These are phyloP conservation scores for Lasiommata megera DNA, from an alignment of 2,888 invertebrate genomes.

Conservation along the genomic window DNA sequence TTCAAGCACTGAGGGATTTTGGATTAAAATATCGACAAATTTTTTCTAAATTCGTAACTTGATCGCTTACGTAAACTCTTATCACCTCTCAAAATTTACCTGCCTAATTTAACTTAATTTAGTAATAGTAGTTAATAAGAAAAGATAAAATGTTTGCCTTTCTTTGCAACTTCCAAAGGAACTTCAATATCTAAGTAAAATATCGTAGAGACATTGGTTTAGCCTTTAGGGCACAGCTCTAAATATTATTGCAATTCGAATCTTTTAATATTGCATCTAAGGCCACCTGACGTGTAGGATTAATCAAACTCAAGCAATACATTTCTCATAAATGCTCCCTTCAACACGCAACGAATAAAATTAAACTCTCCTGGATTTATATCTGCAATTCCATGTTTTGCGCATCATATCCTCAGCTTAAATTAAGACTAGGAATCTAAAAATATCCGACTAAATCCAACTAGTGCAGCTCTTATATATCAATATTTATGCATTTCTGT, in stretches of 20 bases:
- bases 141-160: too few species aligned
- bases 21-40: too few species aligned
- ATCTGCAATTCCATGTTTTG: slow-evolving; percentile 18
- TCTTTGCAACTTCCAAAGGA: too few species aligned
- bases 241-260: background rate
- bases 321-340: background rate
- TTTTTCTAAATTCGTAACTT: too few species aligned
- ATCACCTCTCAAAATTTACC: too few species aligned
- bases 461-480: slow-evolving; percentile 34
- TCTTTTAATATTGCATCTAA: background rate
- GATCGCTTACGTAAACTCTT: too few species aligned
- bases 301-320: background rate
- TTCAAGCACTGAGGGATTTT: too few species aligned
- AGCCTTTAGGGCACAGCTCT: too few species aligned
- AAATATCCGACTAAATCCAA: slow-evolving; percentile 32
- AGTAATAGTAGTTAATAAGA: too few species aligned
- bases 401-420: slow-evolving; percentile 21
- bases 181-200: too few species aligned
- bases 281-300: background rate
- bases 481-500: slow-evolving; percentile 45
- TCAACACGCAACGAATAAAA: background rate
- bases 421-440: slow-evolving; percentile 25
- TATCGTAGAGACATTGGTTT: too few species aligned
- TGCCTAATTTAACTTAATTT: too few species aligned
- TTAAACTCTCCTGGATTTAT: slow-evolving; percentile 19